These are phyloP conservation scores for Pseudorectes ferrugineus DNA, from an alignment of 2,113 vertebrate species.

Conservation along the genomic window DNA sequence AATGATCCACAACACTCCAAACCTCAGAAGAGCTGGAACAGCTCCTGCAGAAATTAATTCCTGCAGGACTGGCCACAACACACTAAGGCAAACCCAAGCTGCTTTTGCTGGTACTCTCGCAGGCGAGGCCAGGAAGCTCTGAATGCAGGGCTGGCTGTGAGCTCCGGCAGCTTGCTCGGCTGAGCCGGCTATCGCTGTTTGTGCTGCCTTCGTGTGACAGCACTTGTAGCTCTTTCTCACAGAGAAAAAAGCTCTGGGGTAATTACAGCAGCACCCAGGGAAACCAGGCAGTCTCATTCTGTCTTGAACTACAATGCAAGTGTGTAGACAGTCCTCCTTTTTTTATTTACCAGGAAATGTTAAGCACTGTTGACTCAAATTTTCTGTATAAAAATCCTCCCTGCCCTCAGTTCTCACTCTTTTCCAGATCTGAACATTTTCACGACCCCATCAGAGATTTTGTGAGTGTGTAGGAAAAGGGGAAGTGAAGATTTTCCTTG, in stretches of 20 bases:
- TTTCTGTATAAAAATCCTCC: not conserved
- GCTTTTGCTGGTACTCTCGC: not conserved
- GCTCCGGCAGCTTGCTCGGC: not conserved
- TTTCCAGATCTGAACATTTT: not conserved
- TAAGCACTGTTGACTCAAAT: not conserved
- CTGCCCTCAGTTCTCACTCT: not conserved
- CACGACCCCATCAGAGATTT: not conserved
- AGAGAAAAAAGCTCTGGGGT: not conserved
- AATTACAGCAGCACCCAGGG: not conserved
- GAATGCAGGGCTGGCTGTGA: rapidly evolving
- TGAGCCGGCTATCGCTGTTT: not conserved
- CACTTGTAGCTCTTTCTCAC: not conserved
- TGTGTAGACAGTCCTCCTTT: not conserved
- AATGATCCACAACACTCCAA: not conserved
- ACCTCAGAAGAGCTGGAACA: not conserved
- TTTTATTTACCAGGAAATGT: not conserved
- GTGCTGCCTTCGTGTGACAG: not conserved
- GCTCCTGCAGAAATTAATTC: not conserved
- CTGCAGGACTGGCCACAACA: not conserved
- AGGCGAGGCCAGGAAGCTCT: not conserved
- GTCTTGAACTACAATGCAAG: not conserved
- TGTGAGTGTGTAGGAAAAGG: not conserved
- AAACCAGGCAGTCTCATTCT: not conserved
- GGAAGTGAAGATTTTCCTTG: not conserved
- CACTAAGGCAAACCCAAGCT: not conserved